Percentiles rank a stretch among this genome's conserved stretches.
phyloP scores from a whole-genome alignment of 1,140 invertebrate genomes.

The Belonocnema kinseyi region DNA sequence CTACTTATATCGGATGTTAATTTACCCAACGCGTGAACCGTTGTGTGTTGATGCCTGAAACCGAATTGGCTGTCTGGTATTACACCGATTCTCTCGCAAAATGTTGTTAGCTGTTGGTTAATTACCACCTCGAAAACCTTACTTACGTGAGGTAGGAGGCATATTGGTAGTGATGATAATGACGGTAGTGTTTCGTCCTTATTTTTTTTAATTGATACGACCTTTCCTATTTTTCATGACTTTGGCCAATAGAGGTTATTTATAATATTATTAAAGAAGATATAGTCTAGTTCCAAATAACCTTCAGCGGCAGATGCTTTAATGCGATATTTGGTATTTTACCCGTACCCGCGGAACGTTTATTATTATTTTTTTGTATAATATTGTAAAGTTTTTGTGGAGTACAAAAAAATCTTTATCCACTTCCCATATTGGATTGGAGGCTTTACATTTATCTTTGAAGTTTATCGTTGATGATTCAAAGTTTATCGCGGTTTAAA shows the following conservation, averaged over 20 bases:
- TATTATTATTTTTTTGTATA: constrained; percentile 39
- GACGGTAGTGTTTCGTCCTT: constrained; percentile 18
- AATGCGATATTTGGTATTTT: constrained; percentile 39
- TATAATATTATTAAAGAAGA: constrained; percentile 38
- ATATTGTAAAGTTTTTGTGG: constrained; percentile 23
- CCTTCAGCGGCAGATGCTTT: constrained; percentile 29
- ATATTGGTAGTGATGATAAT: constrained; percentile 37
- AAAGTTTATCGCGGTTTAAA: no score
- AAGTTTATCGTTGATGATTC: no score
- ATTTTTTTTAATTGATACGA: constrained; percentile 43
- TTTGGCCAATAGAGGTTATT: constrained; percentile 37
- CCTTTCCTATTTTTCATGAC: constrained; percentile 41
- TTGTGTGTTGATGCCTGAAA: no score
- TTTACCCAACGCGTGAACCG: no score
- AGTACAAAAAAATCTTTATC: no score
- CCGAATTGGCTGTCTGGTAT: no score
- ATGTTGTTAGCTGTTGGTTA: constrained; percentile 18
- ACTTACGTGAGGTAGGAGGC: constrained; percentile 33
- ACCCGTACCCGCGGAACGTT: constrained; percentile 36
- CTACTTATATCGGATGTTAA: no score
- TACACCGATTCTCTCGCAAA: constrained; percentile 5
- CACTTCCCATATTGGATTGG: no score
- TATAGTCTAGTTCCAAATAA: constrained; percentile 27
- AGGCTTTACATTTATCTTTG: no score
- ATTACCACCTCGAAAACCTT: constrained; percentile 41